Conservation (phyloP, 2,888 invertebrate genomes). For the Oscheius myriophilus region DNA sequence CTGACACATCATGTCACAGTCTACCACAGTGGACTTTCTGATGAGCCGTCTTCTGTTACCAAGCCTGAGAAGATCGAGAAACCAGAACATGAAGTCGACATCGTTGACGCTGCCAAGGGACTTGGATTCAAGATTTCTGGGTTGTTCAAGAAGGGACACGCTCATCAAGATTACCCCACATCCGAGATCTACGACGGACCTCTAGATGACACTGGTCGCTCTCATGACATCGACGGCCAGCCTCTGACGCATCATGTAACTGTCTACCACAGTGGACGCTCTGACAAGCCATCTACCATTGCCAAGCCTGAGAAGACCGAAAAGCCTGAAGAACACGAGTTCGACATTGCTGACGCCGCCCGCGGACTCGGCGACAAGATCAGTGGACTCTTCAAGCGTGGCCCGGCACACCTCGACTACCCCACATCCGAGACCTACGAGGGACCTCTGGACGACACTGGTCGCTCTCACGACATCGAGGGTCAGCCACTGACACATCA, state of each 20-base stretch:
- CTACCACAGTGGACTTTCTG: constrained; percentile 38
- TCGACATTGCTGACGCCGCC: background rate
- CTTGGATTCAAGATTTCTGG: constrained; percentile 37
- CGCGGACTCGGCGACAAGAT: constrained; percentile 34
- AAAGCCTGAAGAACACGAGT: no score
- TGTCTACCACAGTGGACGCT: constrained; percentile 30
- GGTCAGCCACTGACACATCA: constrained; percentile 36
- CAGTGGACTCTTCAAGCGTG: constrained; percentile 48
- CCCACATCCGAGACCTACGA: constrained; percentile 37
- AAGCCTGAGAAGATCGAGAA: constrained; percentile 1
- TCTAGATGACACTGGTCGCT: constrained; percentile 39
- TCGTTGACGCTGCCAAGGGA: background rate
- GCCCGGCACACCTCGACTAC: constrained; percentile 52
- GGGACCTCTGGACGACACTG: constrained; percentile 35
- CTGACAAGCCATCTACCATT: constrained; percentile 10
- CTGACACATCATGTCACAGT: constrained; percentile 32
- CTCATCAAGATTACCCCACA: constrained; percentile 43
- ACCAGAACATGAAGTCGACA: constrained; percentile 26
- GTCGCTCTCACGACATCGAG: constrained; percentile 28
- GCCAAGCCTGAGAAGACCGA: no score
- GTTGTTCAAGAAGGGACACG: constrained; percentile 35
- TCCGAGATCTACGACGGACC: constrained; percentile 42
- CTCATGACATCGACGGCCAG: constrained; percentile 37
- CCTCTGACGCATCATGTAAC: constrained; percentile 37
- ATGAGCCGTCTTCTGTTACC: constrained; percentile 31